Evolutionary conservation across 1,140 invertebrate genomes (phyloP), one percentile per base, ranked within the genome.

Genomic region (Aphidius ervi): DNA sequence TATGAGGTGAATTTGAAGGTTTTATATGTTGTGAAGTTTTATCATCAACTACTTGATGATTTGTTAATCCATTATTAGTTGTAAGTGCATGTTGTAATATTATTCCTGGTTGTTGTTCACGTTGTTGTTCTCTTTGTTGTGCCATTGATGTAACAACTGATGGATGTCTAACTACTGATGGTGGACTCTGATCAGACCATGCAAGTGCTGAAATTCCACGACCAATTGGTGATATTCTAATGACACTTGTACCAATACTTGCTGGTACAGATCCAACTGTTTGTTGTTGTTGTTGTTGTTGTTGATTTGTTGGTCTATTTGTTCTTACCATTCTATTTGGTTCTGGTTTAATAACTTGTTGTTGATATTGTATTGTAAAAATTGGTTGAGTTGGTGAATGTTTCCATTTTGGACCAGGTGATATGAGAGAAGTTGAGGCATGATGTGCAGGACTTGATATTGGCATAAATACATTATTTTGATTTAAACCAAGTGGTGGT

Each of bases 391-490:
- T 79, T 46, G 81, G 81, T 5, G 81, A 82, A 16, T 81, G 77
- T 48, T 82, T 81, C 79, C 80, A 81, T 63, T 81, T 81, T 41
- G 74, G 68, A 63, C 67, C 73, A 56, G 76, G 72, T 56, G 76
- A 76, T 63, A 73, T 77, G 65, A 75, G 64, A 39, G 71, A 72
- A 47, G 73, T 67, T 64, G 78, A 79, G 72, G 74, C 81, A 72
- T 65, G 78, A 65, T 74, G 73, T 64, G 77, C 86, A 58, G 86
- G 87, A 73, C 83, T 88, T 58, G 83, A 88, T 68, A 94, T 94
- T 23, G 92, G 92, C 82, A 93, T 88, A 75, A 95, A 95, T 56
- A 94, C 85, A 79, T 93, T 88, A 65, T 88, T 88, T 64, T 82
- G 79, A 57, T 83, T 85, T 58, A 82, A 83, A 71, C 75, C 86